Evolutionary conservation across 2,888 invertebrate species (phyloP), one percentile per base, ranked within the genome.

Genomic region (Agriopis aurantiaria): DNA sequence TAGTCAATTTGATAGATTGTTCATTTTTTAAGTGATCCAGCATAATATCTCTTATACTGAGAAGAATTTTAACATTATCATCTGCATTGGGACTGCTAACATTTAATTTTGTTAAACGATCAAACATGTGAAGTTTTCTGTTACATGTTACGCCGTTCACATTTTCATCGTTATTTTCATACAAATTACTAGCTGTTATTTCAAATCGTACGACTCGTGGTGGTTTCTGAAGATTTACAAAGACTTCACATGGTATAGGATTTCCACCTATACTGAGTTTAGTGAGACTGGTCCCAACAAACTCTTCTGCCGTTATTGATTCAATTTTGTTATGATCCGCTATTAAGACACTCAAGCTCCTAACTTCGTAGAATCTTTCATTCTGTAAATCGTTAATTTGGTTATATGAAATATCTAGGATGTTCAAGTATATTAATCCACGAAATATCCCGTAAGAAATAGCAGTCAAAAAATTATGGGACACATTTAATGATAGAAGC

Each of bases 211-310:
- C 9, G 5, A 43, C 41, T 23, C 17, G 17, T 23, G 17, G 17
- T 23, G 17, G 17, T 23, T 23, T 23, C 17, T 23, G 17, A 23
- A 89, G 78, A 65, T 81, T 85, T 0, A 85, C 80, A 52, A 91
- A 71, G 49, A 80, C 58, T 53, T 84, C 82, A 70, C 91, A 91
- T 0, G 90, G 78, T 58, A 92, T 72, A n/a, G 88, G 90, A 79
- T 92, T 92, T 41, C 83, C 85, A 6, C 91, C 91, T 60, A 92
- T 89, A 73, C 91, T 92, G 9, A 92, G 79, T 49, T 69, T 80
- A 10, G 67, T 65, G 55, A 91, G 76, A 72, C 74, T 78, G 0
- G 84, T 85, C 0, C 84, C 80, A 8, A 62, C 33, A 74, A 91
- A 88, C n/a, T 88, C 85, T 46, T 84, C 80, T n/a, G 78, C 68